Evolutionary conservation across 2,797 vertebrate genomes (phyloP).

Genomic region (Natrix natrix): DNA sequence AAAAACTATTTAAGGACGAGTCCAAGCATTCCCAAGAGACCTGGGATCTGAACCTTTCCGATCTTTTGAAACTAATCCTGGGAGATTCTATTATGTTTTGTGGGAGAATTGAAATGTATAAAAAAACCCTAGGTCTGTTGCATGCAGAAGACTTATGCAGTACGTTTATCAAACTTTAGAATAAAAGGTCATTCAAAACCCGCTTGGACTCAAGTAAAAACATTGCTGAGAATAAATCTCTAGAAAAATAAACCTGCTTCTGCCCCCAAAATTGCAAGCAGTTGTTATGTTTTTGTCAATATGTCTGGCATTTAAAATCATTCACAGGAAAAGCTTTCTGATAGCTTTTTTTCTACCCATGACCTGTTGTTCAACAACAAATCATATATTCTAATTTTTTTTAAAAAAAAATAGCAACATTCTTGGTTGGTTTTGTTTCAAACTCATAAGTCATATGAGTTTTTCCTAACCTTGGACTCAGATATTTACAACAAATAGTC

Average conservation of each 20-base stretch:
- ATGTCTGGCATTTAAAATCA: constrained; percentile 29
- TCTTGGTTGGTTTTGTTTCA: neutral
- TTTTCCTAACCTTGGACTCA: neutral
- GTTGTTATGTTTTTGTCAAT: neutral
- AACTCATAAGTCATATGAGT: neutral
- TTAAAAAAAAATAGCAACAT: neutral
- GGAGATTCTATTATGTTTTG: neutral
- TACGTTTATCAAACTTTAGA: neutral
- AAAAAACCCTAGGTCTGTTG: neutral
- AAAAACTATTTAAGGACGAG: neutral
- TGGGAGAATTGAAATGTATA: neutral
- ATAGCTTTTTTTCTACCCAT: neutral
- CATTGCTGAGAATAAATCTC: constrained; percentile 20
- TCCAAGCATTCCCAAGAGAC: neutral
- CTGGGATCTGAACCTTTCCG: neutral
- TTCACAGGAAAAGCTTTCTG: neutral
- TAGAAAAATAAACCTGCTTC: constrained; percentile 26
- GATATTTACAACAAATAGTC: neutral
- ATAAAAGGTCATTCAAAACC: neutral
- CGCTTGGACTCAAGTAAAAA: neutral
- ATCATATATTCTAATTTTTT: neutral
- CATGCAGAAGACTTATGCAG: neutral
- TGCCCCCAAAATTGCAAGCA: constrained; percentile 19
- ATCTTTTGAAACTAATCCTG: neutral
- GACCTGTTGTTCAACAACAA: neutral